Base-by-base conservation (phyloP, 2,888 invertebrate species). In the Euzophera pinguis region DNA sequence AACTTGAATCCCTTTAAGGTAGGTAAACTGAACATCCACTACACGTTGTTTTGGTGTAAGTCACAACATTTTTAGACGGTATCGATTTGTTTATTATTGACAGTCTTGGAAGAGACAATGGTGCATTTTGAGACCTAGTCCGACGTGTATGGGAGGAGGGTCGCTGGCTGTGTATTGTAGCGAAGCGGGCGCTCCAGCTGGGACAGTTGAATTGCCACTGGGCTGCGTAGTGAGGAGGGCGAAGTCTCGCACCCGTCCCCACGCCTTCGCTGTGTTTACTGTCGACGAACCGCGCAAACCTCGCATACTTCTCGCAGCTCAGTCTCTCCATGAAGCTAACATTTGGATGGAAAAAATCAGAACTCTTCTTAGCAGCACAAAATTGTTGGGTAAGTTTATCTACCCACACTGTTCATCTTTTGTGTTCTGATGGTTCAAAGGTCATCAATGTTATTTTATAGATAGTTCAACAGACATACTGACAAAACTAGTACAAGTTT, bases 201-300 rank as follows among this genome's bases (percentile, higher is more conserved):
- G 89, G 22, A 84, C 89, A 38, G 81, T 93, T 50, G 84, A 91
- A 43, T 79, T 94, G 53, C 93, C 93, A 0, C 73, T 90, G 13
- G 92, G 92, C 42, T 91, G 93, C 48, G 81, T 92, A 22, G 87
- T 94, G 27, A 92, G 92, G 55, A 83, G 94, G 53, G 92, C 94
- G 3, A 92, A 93, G 66, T 94, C 94, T 12, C 91, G 92, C 63
- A 92, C 94, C 2, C 93, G 94, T 61, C 92, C 92, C 32, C 92
- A 92, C 68, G 94, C 94, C 9, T 95, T 95, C 69, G 94, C 94
- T 2, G 91, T 95, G 55, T 94, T 94, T 67, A 86, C 92, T 6
- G 69, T 85, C 0, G 90, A 87, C 10, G 87, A 91, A 49, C 91
- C 91, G 37, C 85, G 91, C 50, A 93, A 94, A 65, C 93, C 94